Base-by-base conservation (phyloP, 2,113 vertebrate species). In the Numida meleagris region DNA sequence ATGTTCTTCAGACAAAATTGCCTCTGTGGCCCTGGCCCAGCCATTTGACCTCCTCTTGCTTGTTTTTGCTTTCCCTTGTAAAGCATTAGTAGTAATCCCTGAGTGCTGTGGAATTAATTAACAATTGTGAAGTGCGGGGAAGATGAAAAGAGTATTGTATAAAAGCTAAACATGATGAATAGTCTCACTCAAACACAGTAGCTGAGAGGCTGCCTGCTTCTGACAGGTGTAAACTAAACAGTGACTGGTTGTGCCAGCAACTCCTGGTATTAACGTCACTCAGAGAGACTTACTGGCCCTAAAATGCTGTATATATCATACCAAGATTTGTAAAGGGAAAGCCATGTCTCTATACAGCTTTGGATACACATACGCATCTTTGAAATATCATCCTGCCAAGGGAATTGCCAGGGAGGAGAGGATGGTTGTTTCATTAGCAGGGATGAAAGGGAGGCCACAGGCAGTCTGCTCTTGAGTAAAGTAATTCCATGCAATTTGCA, bases 191-290 rank as follows among this genome's bases (percentile, higher is more conserved):
- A 91, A 89, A 89, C 58, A 61, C 27, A 51, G 63, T 51, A 88
- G 50, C 10, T 67, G 65, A 80, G 82, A 90, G 45, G 68, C 48
- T 86, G 66, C 70, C 79, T 78, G 23, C 62, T 93, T 45, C 78
- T 95, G 80, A 79, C 84, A 82, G 93, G 86, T 90, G 48, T 70
- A 89, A 96, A 51, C 61, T 76, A 73, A 94, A 87, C 81, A 79
- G 78, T 6, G 42, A 53, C 43, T 9, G n/a, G 53, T 61, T 46
- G 86, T 82, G 67, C 84, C 81, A 94, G 86, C 81, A 77, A 38
- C 78, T 89, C 75, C 75, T 25, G 6, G 36, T 31, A 51, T 59
- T 50, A 71, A 14, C 29, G 74, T 67, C 46, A 27, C 81, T 58
- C n/a, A 12, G 21, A 76, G 68, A 93, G 43, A 72, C 31, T 68